Percentiles rank a stretch among this genome's conserved stretches.
Evolutionary conservation across 2,888 invertebrate genomes (phyloP).

Genomic region (Chrysotoxum bicinctum): DNA sequence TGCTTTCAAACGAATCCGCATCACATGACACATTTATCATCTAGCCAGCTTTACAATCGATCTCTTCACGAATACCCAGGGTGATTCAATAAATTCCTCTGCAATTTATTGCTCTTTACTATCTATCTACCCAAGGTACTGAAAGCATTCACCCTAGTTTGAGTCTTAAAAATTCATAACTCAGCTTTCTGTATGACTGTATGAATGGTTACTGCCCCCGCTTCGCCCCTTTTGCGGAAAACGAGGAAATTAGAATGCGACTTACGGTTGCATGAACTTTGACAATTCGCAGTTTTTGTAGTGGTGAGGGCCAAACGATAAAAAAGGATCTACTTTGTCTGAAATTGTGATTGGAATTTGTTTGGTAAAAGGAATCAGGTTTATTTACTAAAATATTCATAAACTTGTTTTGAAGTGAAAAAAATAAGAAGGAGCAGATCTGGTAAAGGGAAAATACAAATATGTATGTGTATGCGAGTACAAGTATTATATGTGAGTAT

Average conservation of each 20-base stretch:
- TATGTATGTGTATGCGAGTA: no score
- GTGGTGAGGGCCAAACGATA: slow-evolving; percentile 16
- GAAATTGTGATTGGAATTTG: slow-evolving; percentile 44
- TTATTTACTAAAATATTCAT: slow-evolving; percentile 50
- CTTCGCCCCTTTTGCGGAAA: slow-evolving; percentile 18
- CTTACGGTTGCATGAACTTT: slow-evolving; percentile 43
- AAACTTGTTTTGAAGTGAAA: neutral
- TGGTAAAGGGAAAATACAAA: neutral
- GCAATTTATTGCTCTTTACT: slow-evolving; percentile 44
- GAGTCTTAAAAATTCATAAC: slow-evolving; percentile 61
- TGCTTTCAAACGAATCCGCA: slow-evolving; percentile 30
- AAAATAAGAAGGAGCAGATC: neutral
- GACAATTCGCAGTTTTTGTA: slow-evolving; percentile 43
- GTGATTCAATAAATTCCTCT: slow-evolving; percentile 40
- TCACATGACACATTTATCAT: slow-evolving; percentile 49
- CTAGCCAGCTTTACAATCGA: neutral
- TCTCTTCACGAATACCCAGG: neutral
- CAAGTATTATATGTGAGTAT: no score
- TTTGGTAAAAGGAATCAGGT: slow-evolving; percentile 6
- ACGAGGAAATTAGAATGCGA: slow-evolving; percentile 57
- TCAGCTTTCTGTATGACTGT: neutral
- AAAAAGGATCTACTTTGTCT: slow-evolving; percentile 19
- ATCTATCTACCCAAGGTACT: neutral
- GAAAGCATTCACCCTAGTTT: slow-evolving; percentile 18
- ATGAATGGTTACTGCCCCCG: slow-evolving; percentile 14